Conservation (phyloP, 1,140 invertebrate genomes). For the Aporrectodea caliginosa region DNA sequence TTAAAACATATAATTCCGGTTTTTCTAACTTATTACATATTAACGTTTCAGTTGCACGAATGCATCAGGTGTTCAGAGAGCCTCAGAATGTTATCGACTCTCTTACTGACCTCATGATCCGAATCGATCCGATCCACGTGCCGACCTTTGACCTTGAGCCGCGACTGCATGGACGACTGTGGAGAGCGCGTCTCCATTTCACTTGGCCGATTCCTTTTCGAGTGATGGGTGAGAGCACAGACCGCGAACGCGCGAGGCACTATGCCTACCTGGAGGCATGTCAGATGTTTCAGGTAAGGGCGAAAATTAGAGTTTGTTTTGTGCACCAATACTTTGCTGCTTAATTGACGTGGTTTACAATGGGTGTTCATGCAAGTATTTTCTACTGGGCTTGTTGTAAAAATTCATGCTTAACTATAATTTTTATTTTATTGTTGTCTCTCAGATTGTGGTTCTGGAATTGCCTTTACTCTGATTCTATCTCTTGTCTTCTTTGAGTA, state of each 20-base stretch:
- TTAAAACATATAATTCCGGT: too few species aligned
- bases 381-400: too few species aligned
- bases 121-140: neutral
- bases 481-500: too few species aligned
- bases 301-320: too few species aligned
- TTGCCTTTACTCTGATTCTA: too few species aligned
- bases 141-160: neutral
- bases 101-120: neutral
- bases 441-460: too few species aligned
- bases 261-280: slow-evolving; percentile 18
- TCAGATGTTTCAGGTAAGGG: slow-evolving; percentile 10
- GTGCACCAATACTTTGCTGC: too few species aligned
- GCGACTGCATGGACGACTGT: neutral
- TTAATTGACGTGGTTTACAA: too few species aligned
- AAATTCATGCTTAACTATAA: too few species aligned
- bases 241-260: neutral
- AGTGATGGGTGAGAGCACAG: neutral
- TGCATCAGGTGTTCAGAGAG: neutral
- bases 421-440: too few species aligned
- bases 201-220: slow-evolving; percentile 4
- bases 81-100: neutral
- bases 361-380: too few species aligned
- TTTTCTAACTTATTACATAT: too few species aligned
- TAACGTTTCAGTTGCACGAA: neutral
- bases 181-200: slow-evolving; percentile 10